phyloP scores from a whole-genome alignment of 2,888 invertebrate species.

The Smittia sp. region DNA sequence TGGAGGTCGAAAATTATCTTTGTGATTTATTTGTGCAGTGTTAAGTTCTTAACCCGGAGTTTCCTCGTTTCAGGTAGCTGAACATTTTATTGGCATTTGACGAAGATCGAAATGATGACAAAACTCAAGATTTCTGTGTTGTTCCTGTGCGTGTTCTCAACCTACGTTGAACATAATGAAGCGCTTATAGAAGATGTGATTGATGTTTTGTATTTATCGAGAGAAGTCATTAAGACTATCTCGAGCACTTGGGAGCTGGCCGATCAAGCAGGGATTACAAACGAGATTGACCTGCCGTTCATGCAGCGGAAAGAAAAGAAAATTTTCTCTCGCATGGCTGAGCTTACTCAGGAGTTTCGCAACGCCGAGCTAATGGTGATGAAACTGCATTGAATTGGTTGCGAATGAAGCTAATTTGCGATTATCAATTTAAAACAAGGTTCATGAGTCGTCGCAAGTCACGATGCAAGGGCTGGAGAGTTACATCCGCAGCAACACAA shows the following conservation, averaged over 20 bases:
- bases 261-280: constrained; percentile 57
- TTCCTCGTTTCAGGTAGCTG: too few relatives aligned
- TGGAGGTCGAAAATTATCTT: too few relatives aligned
- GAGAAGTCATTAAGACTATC: constrained; percentile 61
- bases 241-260: constrained; percentile 65
- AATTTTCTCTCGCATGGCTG: constrained; percentile 57
- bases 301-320: constrained; percentile 61
- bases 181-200: constrained; percentile 60
- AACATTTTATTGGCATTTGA: too few relatives aligned
- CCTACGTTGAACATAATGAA: constrained; percentile 39
- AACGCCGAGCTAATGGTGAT: constrained; percentile 34
- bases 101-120: neutral
- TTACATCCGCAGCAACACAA: constrained; percentile 49
- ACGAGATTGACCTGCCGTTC: constrained; percentile 61
- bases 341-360: constrained; percentile 50
- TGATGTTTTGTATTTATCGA: constrained; percentile 60
- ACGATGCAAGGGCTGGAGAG: constrained; percentile 51
- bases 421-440: constrained; percentile 10
- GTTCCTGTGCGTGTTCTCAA: neutral
- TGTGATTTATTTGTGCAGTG: too few relatives aligned
- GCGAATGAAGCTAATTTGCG: neutral
- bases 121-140: neutral
- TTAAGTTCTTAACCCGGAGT: too few relatives aligned
- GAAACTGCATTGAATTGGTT: neutral
- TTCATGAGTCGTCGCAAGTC: constrained; percentile 43